Evolutionary conservation across 2,113 vertebrate genomes (phyloP), one percentile per base, ranked within the genome.

Genomic region (Anoura caudifer): DNA sequence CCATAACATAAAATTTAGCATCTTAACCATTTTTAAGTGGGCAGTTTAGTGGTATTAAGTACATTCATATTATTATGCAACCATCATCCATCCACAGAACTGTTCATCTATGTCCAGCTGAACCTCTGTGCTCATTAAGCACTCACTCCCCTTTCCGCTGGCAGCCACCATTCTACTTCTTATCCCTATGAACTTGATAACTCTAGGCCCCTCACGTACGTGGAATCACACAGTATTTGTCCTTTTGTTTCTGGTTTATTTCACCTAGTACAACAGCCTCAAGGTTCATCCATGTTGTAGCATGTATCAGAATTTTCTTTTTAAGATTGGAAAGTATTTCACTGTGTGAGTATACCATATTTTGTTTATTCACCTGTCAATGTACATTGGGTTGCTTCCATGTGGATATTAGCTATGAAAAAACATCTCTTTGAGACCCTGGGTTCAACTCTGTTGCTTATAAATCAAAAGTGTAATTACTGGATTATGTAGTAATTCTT

Each of bases 41-140:
- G 2, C 26, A 16, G 83, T 38, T 38, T 0, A 0, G 28, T 45
- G 36, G 31, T 7, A 2, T 56, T 54, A 63, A n/a, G 22, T 22
- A 22, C 5, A 13, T 15, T 69, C 6, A 22, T 8, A 0, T 7
- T 31, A 4, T 45, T 54, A 7, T 65, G 17, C 2, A 24, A 1
- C 63, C 41, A 2, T 86, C 63, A 14, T 17, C 56, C n/a, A 22
- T 2, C 72, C 6, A 5, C 33, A 52, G 72, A 36, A 28, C 9
- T 36, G n/a, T 26, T 45, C 33, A 26, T 67, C 72, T 54, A 5
- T 31, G 54, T 41, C 26, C 45, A 56, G 22, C 56, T 10, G n/a
- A n/a, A 76, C 38, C 73, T 73, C 33, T 36, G 45, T 13, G 4
- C 19, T 47, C 26, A 0, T 12, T n/a, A 33, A 41, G 41, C 4